Evolutionary conservation across 2,888 invertebrate genomes (phyloP).

Genomic region (Drosophila testacea): DNA sequence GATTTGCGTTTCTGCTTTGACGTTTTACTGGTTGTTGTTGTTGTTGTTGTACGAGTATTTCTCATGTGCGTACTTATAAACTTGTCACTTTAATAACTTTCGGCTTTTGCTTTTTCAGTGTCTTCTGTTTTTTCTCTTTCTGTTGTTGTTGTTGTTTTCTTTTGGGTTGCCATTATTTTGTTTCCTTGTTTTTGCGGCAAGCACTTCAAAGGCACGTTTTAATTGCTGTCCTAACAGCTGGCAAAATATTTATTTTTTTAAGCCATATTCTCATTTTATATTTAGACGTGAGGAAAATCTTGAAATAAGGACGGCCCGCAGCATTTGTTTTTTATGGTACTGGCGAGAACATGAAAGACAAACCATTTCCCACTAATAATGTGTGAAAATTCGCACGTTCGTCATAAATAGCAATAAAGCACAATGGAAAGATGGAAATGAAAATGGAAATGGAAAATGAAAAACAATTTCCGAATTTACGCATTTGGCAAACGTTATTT

Average conservation of each 20-base stretch:
- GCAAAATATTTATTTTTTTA: constrained; percentile 41
- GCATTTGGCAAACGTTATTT: constrained; percentile 30
- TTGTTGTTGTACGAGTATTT: constrained; percentile 16
- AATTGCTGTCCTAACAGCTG: constrained; percentile 71
- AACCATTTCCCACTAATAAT: constrained; percentile 50
- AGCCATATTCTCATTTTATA: constrained; percentile 42
- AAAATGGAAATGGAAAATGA: constrained; percentile 20
- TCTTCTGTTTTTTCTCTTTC: neutral
- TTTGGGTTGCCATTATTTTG: neutral
- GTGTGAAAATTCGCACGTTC: constrained; percentile 79
- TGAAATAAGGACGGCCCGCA: constrained; percentile 50
- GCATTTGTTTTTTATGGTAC: constrained; percentile 67
- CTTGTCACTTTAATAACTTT: constrained; percentile 76
- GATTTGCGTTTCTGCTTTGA: constrained; percentile 73
- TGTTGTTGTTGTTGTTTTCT: constrained; percentile 3
- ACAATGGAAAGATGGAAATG: constrained; percentile 11
- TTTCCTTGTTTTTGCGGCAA: constrained; percentile 5
- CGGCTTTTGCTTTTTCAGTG: constrained; percentile 18
- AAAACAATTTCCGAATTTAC: constrained; percentile 64
- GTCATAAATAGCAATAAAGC: constrained; percentile 70
- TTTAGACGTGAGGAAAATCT: constrained; percentile 58
- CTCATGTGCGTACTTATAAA: constrained; percentile 70
- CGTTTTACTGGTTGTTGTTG: constrained; percentile 33
- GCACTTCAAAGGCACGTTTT: constrained; percentile 65
- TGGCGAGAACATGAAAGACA: constrained; percentile 59